These are phyloP conservation scores for Donacobius atricapilla DNA, from an alignment of 2,113 vertebrate genomes.

Conservation along the genomic window DNA sequence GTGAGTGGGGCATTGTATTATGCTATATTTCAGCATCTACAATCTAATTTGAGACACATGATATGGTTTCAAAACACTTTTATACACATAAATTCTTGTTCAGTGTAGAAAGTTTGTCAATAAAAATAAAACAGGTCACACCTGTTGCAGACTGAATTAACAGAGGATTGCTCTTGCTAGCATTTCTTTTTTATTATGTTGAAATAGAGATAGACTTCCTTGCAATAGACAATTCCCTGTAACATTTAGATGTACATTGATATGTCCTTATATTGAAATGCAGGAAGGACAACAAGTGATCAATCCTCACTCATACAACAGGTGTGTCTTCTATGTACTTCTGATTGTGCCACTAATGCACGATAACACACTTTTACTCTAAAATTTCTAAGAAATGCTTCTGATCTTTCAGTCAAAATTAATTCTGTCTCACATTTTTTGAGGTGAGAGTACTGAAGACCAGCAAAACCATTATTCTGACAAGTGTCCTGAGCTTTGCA, in stretches of 20 bases:
- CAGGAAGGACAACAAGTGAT: background rate
- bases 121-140: background rate
- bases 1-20: background rate
- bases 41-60: background rate
- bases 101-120: background rate
- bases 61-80: background rate
- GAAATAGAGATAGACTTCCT: background rate
- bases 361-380: background rate
- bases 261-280: background rate
- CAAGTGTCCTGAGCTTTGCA: background rate
- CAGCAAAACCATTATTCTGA: background rate
- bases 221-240: background rate
- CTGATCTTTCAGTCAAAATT: background rate
- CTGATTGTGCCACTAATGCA: background rate
- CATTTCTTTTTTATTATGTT: background rate
- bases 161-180: background rate
- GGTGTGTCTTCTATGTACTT: background rate
- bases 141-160: background rate
- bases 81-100: background rate
- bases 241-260: background rate
- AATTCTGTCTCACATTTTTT: background rate
- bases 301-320: background rate
- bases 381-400: background rate
- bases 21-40: background rate
- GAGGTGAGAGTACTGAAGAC: background rate